Conservation (phyloP, 2,797 vertebrate species). For the Alauda arvensis region DNA sequence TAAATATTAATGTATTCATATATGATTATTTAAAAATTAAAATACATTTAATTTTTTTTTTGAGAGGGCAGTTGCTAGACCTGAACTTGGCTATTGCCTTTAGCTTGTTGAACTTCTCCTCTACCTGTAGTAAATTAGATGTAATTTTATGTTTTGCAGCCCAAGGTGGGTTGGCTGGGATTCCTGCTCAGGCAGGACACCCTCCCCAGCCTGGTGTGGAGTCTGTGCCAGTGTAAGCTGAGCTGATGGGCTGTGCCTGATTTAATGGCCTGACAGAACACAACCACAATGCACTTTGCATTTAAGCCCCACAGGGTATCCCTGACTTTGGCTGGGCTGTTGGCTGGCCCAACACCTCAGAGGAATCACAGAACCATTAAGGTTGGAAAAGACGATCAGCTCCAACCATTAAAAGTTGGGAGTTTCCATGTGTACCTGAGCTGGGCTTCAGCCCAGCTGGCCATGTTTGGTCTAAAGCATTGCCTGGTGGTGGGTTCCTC, state of each 20-base stretch:
- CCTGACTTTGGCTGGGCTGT: background rate
- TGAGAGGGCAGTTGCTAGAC: background rate
- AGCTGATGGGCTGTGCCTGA: background rate
- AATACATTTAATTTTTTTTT: background rate
- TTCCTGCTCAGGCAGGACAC: background rate
- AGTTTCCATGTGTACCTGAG: background rate
- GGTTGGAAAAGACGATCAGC: background rate
- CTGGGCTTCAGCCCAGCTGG: background rate
- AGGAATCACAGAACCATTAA: background rate
- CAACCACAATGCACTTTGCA: background rate
- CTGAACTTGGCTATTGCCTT: background rate
- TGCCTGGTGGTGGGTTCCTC: background rate
- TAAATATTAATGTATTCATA: background rate
- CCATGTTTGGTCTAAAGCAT: background rate
- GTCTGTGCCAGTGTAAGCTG: background rate
- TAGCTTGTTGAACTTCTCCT: background rate
- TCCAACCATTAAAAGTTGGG: rapidly evolving
- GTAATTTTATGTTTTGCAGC: background rate
- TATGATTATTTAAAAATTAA: background rate
- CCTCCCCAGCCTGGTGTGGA: background rate
- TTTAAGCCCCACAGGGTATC: background rate
- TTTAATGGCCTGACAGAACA: background rate
- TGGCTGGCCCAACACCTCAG: background rate
- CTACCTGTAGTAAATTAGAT: background rate
- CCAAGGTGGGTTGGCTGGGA: background rate